Evolutionary conservation across 2,888 invertebrate species (phyloP).

Genomic region (Rhagophthalmus giganteus): DNA sequence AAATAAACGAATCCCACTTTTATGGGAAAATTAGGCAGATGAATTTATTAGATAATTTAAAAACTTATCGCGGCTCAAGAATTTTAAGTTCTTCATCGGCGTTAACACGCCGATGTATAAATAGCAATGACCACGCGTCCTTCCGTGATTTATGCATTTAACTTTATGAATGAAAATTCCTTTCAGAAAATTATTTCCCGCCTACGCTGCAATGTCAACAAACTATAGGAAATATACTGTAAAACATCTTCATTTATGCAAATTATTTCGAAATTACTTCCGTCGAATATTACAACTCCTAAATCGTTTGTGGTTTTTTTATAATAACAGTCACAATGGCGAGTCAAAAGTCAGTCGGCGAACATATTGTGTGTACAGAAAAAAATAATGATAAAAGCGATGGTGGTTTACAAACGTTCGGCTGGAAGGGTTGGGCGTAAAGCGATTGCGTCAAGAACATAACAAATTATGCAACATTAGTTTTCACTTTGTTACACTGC

Average conservation of each 20-base stretch:
- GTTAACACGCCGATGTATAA: conserved; percentile 14
- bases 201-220: conserved; percentile 6
- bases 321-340: too few species aligned
- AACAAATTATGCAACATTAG: too few species aligned
- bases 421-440: too few species aligned
- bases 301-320: too few species aligned
- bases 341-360: too few species aligned
- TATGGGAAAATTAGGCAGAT: background rate
- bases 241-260: too few species aligned
- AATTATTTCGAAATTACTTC: background rate
- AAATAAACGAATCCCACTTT: background rate
- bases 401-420: too few species aligned
- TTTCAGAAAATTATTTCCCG: conserved; percentile 12
- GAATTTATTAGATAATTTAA: conserved; percentile 14
- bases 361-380: too few species aligned
- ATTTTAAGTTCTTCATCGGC: conserved; percentile 11
- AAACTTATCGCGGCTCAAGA: conserved; percentile 15
- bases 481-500: too few species aligned
- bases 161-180: conserved; percentile 21
- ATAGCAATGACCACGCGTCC: conserved; percentile 15
- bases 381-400: too few species aligned
- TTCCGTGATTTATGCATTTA: conserved; percentile 4
- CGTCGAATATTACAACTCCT: too few species aligned
- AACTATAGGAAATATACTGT: conserved; percentile 2
- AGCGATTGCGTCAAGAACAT: too few species aligned